These are phyloP conservation scores for Yponomeuta malinellus DNA, from an alignment of 2,888 invertebrate genomes.

Conservation along the genomic window DNA sequence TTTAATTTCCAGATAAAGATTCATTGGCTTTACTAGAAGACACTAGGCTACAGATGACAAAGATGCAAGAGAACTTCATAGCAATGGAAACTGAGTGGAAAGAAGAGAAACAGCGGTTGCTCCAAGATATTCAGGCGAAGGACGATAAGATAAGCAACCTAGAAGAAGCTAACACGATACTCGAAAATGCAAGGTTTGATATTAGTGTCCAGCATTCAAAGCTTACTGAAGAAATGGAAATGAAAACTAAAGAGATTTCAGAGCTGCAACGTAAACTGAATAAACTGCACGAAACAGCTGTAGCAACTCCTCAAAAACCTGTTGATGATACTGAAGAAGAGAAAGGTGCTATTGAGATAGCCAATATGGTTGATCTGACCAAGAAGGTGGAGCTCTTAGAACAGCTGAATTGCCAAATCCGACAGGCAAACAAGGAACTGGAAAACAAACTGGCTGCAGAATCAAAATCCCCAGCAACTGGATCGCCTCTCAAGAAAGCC, in stretches of 20 bases:
- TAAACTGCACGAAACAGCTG: slow-evolving; percentile 27
- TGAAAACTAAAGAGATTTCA: slow-evolving; percentile 59
- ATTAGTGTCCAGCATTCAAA: slow-evolving; percentile 73
- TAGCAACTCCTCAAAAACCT: slow-evolving; percentile 32
- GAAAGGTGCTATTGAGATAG: slow-evolving; percentile 72
- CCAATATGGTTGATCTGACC: slow-evolving; percentile 57
- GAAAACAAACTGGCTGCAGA: slow-evolving; percentile 66
- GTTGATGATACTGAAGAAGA: slow-evolving; percentile 71
- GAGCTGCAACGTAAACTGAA: slow-evolving; percentile 51
- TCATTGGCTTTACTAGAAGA: slow-evolving; percentile 85
- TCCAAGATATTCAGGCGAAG: slow-evolving; percentile 72
- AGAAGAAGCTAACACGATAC: slow-evolving; percentile 72
- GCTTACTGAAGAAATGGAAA: slow-evolving; percentile 69
- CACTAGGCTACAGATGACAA: slow-evolving; percentile 86
- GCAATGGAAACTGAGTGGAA: slow-evolving; percentile 82
- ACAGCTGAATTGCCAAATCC: slow-evolving; percentile 69
- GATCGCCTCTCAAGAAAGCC: slow-evolving; percentile 51
- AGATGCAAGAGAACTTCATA: slow-evolving; percentile 87
- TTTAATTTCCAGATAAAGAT: slow-evolving; percentile 71
- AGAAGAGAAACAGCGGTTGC: slow-evolving; percentile 76
- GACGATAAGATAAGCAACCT: slow-evolving; percentile 72
- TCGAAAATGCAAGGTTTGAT: slow-evolving; percentile 66
- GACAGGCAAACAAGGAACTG: slow-evolving; percentile 70
- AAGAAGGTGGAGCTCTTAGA: slow-evolving; percentile 71
- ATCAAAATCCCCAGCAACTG: slow-evolving; percentile 35